Evolutionary conservation across 1,140 invertebrate species (phyloP).

Genomic region (Euura lappo): DNA sequence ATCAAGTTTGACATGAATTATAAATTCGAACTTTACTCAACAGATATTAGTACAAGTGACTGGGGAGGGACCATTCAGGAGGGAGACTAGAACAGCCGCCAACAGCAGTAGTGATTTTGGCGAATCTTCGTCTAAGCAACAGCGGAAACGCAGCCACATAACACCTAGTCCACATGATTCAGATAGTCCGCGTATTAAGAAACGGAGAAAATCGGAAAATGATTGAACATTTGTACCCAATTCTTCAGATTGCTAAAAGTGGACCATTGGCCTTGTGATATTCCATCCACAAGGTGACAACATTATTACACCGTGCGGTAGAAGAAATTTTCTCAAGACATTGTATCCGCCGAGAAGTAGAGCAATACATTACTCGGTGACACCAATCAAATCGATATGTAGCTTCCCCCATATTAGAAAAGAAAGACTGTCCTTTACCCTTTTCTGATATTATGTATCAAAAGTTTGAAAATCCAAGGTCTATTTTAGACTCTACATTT

Average conservation of each 20-base stretch:
- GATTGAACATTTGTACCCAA: slow-evolving; percentile 33
- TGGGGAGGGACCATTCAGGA: slow-evolving; percentile 51
- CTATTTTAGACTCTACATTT: no score
- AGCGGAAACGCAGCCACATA: slow-evolving; percentile 55
- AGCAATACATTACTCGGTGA: no score
- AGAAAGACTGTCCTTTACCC: no score
- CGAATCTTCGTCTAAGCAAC: slow-evolving; percentile 49
- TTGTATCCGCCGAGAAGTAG: no score
- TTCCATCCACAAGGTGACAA: no score
- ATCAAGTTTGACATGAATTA: no score
- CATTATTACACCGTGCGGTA: no score
- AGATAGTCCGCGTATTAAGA: slow-evolving; percentile 51
- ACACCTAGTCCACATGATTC: slow-evolving; percentile 53
- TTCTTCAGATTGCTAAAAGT: not conserved
- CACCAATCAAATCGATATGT: no score
- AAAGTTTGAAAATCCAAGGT: no score
- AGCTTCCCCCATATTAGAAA: no score
- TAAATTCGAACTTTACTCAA: slow-evolving; percentile 15
- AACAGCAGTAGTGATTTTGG: slow-evolving; percentile 48
- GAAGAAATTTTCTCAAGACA: no score
- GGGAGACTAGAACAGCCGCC: slow-evolving; percentile 57
- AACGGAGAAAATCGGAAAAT: slow-evolving; percentile 57
- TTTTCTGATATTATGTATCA: no score
- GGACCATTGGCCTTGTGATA: not conserved
- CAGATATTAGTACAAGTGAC: slow-evolving; percentile 55